Conservation (phyloP, 2,113 vertebrate genomes). For the Neodon shergylaensis region DNA sequence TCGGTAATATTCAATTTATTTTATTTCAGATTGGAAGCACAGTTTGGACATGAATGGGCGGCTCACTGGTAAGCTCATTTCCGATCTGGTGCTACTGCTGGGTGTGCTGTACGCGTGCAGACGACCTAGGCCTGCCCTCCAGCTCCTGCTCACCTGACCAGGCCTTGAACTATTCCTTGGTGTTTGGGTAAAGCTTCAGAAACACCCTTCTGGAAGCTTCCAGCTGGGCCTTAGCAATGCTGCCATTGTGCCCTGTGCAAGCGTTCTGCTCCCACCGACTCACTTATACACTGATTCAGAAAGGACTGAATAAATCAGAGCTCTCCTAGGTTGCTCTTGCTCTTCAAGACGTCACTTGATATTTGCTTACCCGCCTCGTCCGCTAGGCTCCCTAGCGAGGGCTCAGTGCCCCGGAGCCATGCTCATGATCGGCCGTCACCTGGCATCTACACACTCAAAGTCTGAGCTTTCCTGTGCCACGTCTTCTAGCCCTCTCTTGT, state of each 20-base stretch:
- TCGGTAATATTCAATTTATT: not conserved
- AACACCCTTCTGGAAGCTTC: not conserved
- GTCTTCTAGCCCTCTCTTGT: not conserved
- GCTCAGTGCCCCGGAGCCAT: not conserved
- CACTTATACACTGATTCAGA: not conserved
- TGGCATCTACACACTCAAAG: not conserved
- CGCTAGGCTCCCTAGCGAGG: not conserved
- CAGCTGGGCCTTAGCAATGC: not conserved
- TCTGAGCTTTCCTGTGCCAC: not conserved
- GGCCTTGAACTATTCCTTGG: not conserved
- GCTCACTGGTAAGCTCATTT: not conserved
- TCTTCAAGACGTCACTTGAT: rapidly evolving
- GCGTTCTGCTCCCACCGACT: too few species aligned
- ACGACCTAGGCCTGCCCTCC: not conserved
- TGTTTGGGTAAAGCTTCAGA: not conserved
- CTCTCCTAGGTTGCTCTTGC: not conserved
- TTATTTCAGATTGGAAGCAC: not conserved
- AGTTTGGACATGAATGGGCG: not conserved
- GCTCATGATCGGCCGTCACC: not conserved
- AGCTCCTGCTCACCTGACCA: not conserved
- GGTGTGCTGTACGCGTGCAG: rapidly evolving
- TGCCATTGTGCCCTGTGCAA: too few species aligned
- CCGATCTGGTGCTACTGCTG: rapidly evolving
- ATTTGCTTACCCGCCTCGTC: not conserved
- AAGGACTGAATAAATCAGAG: not conserved